phyloP scores from a whole-genome alignment of 2,113 vertebrate species.

The Melanotaenia duboulayi region DNA sequence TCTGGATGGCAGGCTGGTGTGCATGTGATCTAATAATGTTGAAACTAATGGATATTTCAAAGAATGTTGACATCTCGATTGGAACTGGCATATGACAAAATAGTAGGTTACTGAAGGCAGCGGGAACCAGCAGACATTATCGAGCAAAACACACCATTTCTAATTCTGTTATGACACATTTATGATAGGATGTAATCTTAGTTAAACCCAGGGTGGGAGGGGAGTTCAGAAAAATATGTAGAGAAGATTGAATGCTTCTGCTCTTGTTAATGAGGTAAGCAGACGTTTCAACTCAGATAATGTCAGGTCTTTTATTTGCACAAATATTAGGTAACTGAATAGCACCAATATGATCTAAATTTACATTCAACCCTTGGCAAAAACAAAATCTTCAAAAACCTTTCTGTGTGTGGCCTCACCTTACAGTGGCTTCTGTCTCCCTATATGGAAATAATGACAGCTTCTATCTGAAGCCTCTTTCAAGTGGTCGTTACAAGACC shows the following conservation, averaged over 20 bases:
- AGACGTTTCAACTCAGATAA: conserved; percentile 1
- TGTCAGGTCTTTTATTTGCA: conserved; percentile 13
- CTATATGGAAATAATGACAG: conserved; percentile 71
- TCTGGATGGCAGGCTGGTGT: conserved; percentile 41
- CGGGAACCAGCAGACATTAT: conserved; percentile 20
- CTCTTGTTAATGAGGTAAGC: conserved; percentile 25
- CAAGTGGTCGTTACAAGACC: conserved; percentile 60
- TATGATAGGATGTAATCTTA: conserved; percentile 58
- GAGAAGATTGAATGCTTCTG: conserved; percentile 11
- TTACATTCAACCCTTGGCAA: conserved; percentile 31
- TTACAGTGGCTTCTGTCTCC: conserved; percentile 45
- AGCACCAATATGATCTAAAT: background rate
- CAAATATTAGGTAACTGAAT: background rate
- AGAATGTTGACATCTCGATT: conserved; percentile 57
- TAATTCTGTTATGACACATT: conserved; percentile 63
- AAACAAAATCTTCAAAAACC: conserved; percentile 14
- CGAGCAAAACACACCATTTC: conserved; percentile 32
- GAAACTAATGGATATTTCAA: conserved; percentile 63
- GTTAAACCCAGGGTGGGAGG: conserved; percentile 19
- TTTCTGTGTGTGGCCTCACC: conserved; percentile 65
- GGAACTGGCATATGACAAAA: conserved; percentile 26
- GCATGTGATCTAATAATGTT: conserved; percentile 59
- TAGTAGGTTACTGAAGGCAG: conserved; percentile 54
- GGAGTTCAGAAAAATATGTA: conserved; percentile 17
- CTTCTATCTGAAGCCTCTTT: conserved; percentile 69